A percentile compares a stretch with the other conserved stretches of the same genome.
phyloP scores from a whole-genome alignment of 2,113 vertebrate genomes.

The Eidolon helvum region DNA sequence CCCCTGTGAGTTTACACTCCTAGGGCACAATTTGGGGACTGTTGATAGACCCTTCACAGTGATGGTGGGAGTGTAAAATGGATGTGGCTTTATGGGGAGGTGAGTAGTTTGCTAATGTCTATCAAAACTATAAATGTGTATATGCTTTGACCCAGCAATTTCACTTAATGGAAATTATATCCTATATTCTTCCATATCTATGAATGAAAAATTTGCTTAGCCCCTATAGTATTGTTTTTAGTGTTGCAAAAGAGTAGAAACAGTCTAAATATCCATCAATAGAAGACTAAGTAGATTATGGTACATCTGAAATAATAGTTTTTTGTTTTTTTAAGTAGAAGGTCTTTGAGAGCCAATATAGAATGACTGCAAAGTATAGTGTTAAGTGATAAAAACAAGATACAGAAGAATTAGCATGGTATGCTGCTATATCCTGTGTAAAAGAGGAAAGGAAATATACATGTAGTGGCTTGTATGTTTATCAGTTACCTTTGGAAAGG shows the following conservation, averaged over 20 bases:
- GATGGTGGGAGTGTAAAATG: not conserved
- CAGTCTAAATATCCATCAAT: not conserved
- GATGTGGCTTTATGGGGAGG: not conserved
- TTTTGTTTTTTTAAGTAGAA: not conserved
- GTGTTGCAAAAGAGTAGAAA: not conserved
- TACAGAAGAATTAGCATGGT: not conserved
- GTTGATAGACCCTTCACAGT: not conserved
- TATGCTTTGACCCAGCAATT: not conserved
- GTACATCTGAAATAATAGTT: conserved; percentile 3
- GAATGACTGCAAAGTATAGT: not conserved
- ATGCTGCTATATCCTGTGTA: not conserved
- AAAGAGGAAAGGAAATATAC: not conserved
- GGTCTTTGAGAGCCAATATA: not conserved
- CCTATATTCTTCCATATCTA: not conserved
- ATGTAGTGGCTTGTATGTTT: not conserved
- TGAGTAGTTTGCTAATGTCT: not conserved
- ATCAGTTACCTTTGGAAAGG: not conserved
- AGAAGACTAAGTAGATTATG: not conserved
- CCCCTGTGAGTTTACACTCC: not conserved
- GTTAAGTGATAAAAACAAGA: conserved; percentile 8
- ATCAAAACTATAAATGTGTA: not conserved
- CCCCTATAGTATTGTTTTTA: not conserved
- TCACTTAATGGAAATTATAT: not conserved
- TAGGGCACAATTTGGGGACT: not conserved
- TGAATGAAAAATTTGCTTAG: conserved; percentile 24